These are phyloP conservation scores for Centropus bengalensis DNA, from an alignment of 2,113 vertebrate species.

Conservation along the genomic window DNA sequence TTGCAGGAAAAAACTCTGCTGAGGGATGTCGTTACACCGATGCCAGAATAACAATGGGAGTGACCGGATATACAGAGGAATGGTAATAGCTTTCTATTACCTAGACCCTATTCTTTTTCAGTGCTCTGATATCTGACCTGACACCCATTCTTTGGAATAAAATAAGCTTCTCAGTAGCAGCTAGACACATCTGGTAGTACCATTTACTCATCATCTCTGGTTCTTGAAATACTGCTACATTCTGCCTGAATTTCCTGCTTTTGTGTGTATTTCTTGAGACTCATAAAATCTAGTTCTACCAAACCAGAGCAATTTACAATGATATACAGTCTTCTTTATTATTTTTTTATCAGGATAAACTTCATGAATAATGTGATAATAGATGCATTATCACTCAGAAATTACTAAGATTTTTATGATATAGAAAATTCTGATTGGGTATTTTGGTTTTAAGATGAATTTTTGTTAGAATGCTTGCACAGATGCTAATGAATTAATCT, in stretches of 20 bases:
- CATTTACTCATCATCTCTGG: conserved; percentile 32
- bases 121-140: conserved; percentile 48
- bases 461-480: neutral
- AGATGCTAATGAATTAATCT: conserved; percentile 60
- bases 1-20: neutral
- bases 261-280: neutral
- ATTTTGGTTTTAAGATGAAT: conserved; percentile 7
- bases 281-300: conserved; percentile 22
- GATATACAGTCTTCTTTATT: neutral
- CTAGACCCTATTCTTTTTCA: conserved; percentile 47
- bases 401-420: neutral
- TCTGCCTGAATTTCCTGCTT: neutral
- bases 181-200: neutral
- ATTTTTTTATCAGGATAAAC: conserved; percentile 33
- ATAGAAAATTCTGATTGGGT: neutral
- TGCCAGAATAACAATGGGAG: conserved; percentile 13
- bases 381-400: conserved; percentile 29
- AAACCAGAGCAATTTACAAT: conserved; percentile 51
- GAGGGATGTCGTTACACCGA: conserved; percentile 12
- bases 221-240: conserved; percentile 12
- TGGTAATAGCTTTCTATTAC: conserved; percentile 27
- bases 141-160: conserved; percentile 35
- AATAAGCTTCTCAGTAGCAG: neutral
- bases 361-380: conserved; percentile 44
- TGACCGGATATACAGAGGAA: neutral